Evolutionary conservation across 2,113 vertebrate species (phyloP).

Genomic region (Leuciscus idus): DNA sequence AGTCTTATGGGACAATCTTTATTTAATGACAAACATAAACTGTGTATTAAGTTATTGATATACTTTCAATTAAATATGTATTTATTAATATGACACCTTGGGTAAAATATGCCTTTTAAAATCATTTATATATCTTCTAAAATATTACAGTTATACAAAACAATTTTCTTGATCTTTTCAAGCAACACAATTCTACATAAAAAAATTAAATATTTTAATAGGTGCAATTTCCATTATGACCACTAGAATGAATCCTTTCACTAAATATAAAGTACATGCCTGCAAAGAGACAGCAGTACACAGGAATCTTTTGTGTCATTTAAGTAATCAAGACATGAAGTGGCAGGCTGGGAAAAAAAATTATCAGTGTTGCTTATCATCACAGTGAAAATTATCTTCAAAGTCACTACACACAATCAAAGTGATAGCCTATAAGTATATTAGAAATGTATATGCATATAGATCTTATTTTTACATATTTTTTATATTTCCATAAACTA

Average conservation of each 20-base stretch:
- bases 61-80: neutral
- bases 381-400: no score
- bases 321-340: neutral
- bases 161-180: neutral
- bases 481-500: neutral
- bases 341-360: neutral
- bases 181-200: neutral
- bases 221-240: slow-evolving; percentile 7
- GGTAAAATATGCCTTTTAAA: neutral
- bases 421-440: neutral
- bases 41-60: neutral
- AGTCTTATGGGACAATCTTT: no score
- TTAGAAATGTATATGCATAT: neutral
- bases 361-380: neutral
- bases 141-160: neutral
- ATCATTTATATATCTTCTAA: neutral
- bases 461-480: neutral
- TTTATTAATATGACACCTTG: neutral
- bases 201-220: no score
- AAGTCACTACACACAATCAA: neutral
- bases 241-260: slow-evolving; percentile 36
- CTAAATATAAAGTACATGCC: neutral
- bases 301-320: no score
- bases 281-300: neutral
- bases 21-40: no score